A percentile compares a stretch with the other conserved stretches of the same genome.
These are phyloP conservation scores for Cylas formicarius DNA, from an alignment of 1,140 invertebrate genomes.

Conservation along the genomic window DNA sequence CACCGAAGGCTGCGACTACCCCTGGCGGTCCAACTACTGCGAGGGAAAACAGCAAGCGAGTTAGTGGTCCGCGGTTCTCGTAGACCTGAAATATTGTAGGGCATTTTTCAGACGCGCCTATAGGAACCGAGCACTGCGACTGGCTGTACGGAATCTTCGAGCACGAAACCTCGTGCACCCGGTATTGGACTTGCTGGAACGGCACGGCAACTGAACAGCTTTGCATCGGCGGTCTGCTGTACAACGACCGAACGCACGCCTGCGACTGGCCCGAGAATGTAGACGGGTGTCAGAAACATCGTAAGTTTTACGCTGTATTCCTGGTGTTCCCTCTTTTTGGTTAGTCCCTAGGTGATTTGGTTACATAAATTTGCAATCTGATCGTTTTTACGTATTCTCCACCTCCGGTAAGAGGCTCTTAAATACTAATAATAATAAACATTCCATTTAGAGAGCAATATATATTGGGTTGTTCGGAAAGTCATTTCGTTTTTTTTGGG, in stretches of 20 bases:
- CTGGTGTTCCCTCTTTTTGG: background rate
- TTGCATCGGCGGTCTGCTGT: conserved; percentile 85
- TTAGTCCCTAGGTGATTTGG: background rate
- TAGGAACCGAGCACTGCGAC: conserved; percentile 79
- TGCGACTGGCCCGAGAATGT: conserved; percentile 93
- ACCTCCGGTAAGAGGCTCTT: background rate
- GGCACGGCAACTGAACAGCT: conserved; percentile 86
- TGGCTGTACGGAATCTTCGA: conserved; percentile 91
- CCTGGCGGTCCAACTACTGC: conserved; percentile 81
- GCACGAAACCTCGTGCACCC: conserved; percentile 84
- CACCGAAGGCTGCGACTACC: conserved; percentile 82
- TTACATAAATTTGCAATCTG: background rate
- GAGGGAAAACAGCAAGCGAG: conserved; percentile 67
- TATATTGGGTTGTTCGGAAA: too few relatives aligned
- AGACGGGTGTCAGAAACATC: conserved; percentile 86
- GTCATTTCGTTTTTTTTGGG: too few relatives aligned
- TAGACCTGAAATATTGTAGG: too few relatives aligned
- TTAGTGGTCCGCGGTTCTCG: conserved; percentile 39
- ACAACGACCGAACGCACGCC: conserved; percentile 82
- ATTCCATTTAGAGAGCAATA: too few relatives aligned
- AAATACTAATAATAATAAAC: background rate
- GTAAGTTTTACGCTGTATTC: conserved; percentile 52
- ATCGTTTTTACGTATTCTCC: background rate
- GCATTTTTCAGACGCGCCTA: conserved; percentile 63
- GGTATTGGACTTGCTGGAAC: conserved; percentile 94